phyloP scores from a whole-genome alignment of 2,888 invertebrate genomes.

The Drosophila picticornis region DNA sequence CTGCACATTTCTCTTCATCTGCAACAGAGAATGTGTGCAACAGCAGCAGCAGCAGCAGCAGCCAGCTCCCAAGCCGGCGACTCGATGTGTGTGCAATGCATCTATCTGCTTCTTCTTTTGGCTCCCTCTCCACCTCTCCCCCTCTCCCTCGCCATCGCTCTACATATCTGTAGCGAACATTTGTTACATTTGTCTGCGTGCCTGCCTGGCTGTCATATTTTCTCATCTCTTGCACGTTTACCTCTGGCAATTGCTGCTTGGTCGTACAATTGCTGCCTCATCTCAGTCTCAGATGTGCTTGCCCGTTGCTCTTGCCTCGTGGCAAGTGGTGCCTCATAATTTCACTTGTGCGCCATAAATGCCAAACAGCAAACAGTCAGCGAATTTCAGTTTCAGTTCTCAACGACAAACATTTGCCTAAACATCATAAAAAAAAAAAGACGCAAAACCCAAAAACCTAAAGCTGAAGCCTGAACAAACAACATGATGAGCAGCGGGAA shows the following conservation, averaged over 20 bases:
- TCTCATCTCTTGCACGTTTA: constrained; percentile 72
- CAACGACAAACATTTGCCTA: constrained; percentile 66
- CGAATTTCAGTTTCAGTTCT: constrained; percentile 46
- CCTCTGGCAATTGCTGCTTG: constrained; percentile 66
- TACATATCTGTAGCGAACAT: constrained; percentile 29
- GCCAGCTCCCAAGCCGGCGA: constrained; percentile 26
- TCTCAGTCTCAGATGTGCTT: not conserved
- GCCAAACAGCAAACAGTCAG: constrained; percentile 57
- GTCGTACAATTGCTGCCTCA: constrained; percentile 13
- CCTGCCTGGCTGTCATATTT: constrained; percentile 74
- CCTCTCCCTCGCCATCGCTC: not conserved
- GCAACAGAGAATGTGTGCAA: constrained; percentile 7
- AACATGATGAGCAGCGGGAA: constrained; percentile 23
- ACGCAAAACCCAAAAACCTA: not conserved
- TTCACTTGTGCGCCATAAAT: constrained; percentile 63
- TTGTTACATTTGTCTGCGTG: constrained; percentile 68
- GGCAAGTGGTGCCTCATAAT: constrained; percentile 61
- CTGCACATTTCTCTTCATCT: constrained; percentile 72
- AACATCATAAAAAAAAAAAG: constrained; percentile 25
- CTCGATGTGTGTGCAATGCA: constrained; percentile 48
- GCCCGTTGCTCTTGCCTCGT: constrained; percentile 5
- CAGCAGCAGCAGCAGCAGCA: constrained; percentile 12
- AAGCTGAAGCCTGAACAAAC: constrained; percentile 43
- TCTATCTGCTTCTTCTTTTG: constrained; percentile 12
- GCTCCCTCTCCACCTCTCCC: not conserved